Conservation (phyloP, 2,113 vertebrate genomes). For the Petrocephalus microphthalmus region DNA sequence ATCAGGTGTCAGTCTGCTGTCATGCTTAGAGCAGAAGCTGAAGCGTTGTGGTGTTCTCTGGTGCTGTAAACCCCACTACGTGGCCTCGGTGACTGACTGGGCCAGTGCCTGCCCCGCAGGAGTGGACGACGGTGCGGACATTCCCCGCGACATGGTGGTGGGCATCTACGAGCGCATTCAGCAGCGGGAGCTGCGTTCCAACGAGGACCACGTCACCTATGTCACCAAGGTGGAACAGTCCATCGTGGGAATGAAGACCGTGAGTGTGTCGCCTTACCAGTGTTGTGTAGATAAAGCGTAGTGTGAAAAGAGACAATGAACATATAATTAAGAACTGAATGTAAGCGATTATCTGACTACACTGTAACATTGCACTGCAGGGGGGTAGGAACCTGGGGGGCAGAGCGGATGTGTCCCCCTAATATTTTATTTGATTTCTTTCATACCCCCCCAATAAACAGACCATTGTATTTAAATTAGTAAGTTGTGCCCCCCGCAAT, state of each 20-base stretch:
- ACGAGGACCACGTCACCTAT: slow-evolving; percentile 95
- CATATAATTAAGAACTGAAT: neutral
- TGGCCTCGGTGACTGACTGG: neutral
- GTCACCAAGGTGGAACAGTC: slow-evolving; percentile 98
- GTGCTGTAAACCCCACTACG: neutral
- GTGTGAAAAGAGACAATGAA: neutral
- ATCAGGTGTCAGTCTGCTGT: neutral
- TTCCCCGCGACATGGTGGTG: slow-evolving; percentile 90
- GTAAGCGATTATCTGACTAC: neutral
- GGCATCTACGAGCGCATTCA: slow-evolving; percentile 97
- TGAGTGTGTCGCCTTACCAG: slow-evolving; percentile 54
- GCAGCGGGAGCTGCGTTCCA: slow-evolving; percentile 91
- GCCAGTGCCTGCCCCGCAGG: slow-evolving; percentile 53
- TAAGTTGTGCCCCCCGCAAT: too few relatives aligned
- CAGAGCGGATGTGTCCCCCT: neutral
- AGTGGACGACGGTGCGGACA: slow-evolving; percentile 94
- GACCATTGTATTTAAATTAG: neutral
- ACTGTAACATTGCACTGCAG: neutral
- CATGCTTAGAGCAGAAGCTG: neutral
- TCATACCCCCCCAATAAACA: neutral
- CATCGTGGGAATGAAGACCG: slow-evolving; percentile 95
- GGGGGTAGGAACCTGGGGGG: neutral
- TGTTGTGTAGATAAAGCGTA: neutral
- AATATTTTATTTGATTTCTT: neutral
- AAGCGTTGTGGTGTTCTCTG: neutral